Evolutionary conservation across 2,888 invertebrate genomes (phyloP).

Genomic region (Tupiocoris notatus): DNA sequence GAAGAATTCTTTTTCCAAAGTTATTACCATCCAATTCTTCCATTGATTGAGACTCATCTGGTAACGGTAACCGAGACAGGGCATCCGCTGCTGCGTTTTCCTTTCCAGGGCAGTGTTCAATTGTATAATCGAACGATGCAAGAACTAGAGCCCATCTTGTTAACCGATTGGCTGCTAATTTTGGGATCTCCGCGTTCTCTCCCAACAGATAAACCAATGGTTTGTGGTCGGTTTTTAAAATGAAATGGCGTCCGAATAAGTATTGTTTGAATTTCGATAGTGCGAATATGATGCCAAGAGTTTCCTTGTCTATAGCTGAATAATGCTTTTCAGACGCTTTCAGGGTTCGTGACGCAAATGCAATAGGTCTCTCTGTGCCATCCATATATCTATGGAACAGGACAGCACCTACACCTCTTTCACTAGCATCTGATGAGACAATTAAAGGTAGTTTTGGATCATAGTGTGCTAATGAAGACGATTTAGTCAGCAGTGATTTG

Average conservation of each 20-base stretch:
- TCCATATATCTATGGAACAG: conserved; percentile 9
- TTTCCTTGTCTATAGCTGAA: conserved; percentile 16
- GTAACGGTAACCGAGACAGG: not conserved
- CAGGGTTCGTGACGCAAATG: not conserved
- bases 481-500: not conserved
- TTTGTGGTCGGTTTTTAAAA: conserved; percentile 2
- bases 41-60: not conserved
- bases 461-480: not conserved
- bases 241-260: not conserved
- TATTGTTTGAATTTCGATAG: conserved; percentile 9
- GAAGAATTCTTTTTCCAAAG: not conserved
- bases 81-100: not conserved
- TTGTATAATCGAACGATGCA: not conserved
- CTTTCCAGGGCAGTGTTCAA: not conserved
- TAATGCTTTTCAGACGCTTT: not conserved
- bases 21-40: not conserved
- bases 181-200: not conserved
- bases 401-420: conserved; percentile 12
- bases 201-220: conserved; percentile 13
- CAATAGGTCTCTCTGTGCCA: conserved; percentile 7
- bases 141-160: not conserved
- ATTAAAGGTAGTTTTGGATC: not conserved
- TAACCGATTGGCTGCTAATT: conserved; percentile 4
- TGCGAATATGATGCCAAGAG: not conserved
- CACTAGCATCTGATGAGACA: not conserved